phyloP scores from a whole-genome alignment of 2,113 vertebrate genomes.

The Cercocebus atys region DNA sequence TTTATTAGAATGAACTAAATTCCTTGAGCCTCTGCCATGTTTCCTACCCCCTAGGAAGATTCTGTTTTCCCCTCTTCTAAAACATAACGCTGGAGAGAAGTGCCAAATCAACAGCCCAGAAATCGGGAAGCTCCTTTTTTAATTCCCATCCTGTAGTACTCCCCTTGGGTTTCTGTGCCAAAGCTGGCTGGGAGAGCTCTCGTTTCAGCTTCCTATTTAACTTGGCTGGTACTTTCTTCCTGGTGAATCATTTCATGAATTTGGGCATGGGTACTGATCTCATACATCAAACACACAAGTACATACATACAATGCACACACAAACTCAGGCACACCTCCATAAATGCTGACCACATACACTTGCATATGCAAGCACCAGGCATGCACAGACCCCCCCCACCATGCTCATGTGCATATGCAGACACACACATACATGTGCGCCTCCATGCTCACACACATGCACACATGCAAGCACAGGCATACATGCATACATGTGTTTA shows the following conservation, averaged over 20 bases:
- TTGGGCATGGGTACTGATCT: neutral
- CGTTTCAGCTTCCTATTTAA: neutral
- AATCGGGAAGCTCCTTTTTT: slow-evolving; percentile 29
- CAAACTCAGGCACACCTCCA: neutral
- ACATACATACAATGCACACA: too few relatives aligned
- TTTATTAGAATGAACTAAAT: slow-evolving; percentile 61
- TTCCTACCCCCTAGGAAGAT: slow-evolving; percentile 30
- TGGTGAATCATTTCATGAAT: slow-evolving; percentile 25
- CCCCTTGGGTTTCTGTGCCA: neutral
- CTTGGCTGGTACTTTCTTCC: neutral
- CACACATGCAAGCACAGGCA: accelerated
- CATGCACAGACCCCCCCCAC: neutral
- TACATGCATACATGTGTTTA: neutral
- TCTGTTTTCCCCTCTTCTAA: slow-evolving; percentile 38
- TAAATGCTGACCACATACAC: neutral
- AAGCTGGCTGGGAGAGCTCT: neutral
- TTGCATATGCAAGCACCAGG: neutral
- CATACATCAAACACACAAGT: neutral
- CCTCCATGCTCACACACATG: accelerated
- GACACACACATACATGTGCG: accelerated
- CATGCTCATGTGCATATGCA: neutral
- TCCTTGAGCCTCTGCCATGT: slow-evolving; percentile 50
- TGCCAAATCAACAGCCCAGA: slow-evolving; percentile 33
- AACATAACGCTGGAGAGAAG: slow-evolving; percentile 4
- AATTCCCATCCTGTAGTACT: neutral